A percentile compares a stretch with the other conserved stretches of the same genome.
Conservation (phyloP, 2,113 vertebrate species). For the Carettochelys insculpta region DNA sequence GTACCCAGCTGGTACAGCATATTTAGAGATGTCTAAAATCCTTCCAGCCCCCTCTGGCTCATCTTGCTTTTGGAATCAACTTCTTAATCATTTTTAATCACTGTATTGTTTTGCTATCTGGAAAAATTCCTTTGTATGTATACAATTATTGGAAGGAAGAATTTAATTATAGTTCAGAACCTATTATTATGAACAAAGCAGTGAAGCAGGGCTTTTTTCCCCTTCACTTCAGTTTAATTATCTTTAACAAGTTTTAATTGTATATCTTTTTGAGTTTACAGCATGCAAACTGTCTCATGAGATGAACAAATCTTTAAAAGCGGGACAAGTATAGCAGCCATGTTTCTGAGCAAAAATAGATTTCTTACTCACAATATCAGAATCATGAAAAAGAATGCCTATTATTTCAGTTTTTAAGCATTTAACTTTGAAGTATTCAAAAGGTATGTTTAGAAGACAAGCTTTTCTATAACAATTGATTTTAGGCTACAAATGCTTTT, state of each 20-base stretch:
- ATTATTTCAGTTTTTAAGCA: background rate
- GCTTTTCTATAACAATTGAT: background rate
- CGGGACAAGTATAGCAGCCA: conserved; percentile 52
- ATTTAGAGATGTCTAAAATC: conserved; percentile 70
- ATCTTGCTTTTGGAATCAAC: conserved; percentile 70
- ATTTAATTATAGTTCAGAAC: conserved; percentile 75
- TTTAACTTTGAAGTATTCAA: conserved; percentile 10
- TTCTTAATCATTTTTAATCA: conserved; percentile 77
- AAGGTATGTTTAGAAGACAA: conserved; percentile 3
- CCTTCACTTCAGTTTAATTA: conserved; percentile 72
- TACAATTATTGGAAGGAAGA: conserved; percentile 75
- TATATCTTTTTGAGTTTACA: conserved; percentile 65
- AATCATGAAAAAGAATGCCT: conserved; percentile 22
- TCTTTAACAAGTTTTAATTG: conserved; percentile 77
- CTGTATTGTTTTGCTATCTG: conserved; percentile 73
- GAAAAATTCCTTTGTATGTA: conserved; percentile 71
- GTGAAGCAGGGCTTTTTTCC: conserved; percentile 36
- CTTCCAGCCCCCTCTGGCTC: conserved; percentile 65
- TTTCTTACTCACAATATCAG: conserved; percentile 31
- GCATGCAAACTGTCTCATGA: conserved; percentile 47
- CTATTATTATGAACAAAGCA: conserved; percentile 73
- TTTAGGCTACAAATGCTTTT: background rate
- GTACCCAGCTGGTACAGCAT: conserved; percentile 72
- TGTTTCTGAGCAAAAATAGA: conserved; percentile 50
- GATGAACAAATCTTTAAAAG: conserved; percentile 59